Evolutionary conservation across 2,797 vertebrate genomes (phyloP), one percentile per base, ranked within the genome.

Genomic region (Enteromius afrohamiltoni): DNA sequence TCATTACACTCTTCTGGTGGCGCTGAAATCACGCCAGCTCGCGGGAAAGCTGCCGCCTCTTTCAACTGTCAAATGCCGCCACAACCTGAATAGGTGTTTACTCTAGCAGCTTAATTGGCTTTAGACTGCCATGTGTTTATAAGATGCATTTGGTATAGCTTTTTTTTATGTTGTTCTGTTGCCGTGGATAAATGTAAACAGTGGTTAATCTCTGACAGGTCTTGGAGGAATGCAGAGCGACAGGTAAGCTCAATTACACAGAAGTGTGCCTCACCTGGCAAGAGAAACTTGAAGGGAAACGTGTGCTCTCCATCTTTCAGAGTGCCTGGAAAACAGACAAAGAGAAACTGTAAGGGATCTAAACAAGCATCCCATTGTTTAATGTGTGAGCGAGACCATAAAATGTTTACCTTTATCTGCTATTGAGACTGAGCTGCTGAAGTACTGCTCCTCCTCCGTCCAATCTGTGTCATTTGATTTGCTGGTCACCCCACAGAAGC

Each of bases 241-340:
- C 77, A 70, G 53, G 75, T 88, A 83, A 26, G 42, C 84, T 77
- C 83, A 34, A 75, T 42, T 40, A 70, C 70, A 42, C 31, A 77
- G 83, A 6, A 87, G 80, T 0, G 5, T 3, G 4, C 64, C 93
- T 83, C 93, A 99, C 98, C 96, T 94, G 98, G 97, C 84, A 99
- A 94, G 89, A 98, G 94, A 89, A 99, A 99, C 94, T 95, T 98
- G 95, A 99, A 99, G 4, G 97, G 94, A 74, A 98, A 98, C 29
- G 45, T 95, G 92, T 98, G 97, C n/a, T 96, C 94, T 79, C 97
- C 98, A 23, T 94, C 88, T n/a, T 95, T 93, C 89, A 99, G 91
- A 68, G 94, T 95, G 87, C 97, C 98, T 99, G 88, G 16, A 84
- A 92, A 88, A 93, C n/a, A 85, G 55, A 88, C 73, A 80, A n/a